Evolutionary conservation across 2,888 invertebrate genomes (phyloP), one percentile per base, ranked within the genome.

Genomic region (Dione juno): DNA sequence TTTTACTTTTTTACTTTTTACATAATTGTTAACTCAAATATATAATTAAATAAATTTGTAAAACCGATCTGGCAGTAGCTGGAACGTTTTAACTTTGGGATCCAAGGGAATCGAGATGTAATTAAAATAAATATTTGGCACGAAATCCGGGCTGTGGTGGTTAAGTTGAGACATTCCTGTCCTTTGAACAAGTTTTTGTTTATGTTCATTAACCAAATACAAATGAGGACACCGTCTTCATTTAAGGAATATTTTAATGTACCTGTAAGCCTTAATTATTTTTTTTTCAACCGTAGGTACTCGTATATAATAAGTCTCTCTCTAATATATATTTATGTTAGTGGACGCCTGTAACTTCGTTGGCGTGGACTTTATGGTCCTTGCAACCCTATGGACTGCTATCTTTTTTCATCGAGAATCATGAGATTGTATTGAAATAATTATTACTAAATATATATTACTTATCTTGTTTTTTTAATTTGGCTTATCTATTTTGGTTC

Each of bases 111-210:
- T 86, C 82, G 83, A 86, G 88, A 86, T 87, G 88, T 91, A 91
- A 92, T 91, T 92, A 91, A 91, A 91, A 91, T 91, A 92, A 92
- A 91, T 92, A 92, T 92, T 92, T 91, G 91, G 87, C 88, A 84
- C 86, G 83, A 88, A 91, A 92, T 90, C 90, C 86, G 88, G 89
- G 89, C 87, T 85, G 85, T 82, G 81, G 89, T 82, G 90, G 90
- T 90, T 91, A 89, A 88, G 88, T 85, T 85, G 87, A 89, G 89
- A 89, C 89, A 88, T 91, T 90, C 84, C 84, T 85, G 88, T 89
- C 89, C 92, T 92, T 92, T 92, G 92, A 91, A 87, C 87, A 89
- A 92, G 84, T 92, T 90, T 85, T 87, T 92, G 90, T 92, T 92
- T 91, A 86, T 89, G 89, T 91, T 89, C 88, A 88, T 90, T 90